Evolutionary conservation across 2,113 vertebrate genomes (phyloP), one percentile per base, ranked within the genome.

Genomic region (Platysternon megacephalum): DNA sequence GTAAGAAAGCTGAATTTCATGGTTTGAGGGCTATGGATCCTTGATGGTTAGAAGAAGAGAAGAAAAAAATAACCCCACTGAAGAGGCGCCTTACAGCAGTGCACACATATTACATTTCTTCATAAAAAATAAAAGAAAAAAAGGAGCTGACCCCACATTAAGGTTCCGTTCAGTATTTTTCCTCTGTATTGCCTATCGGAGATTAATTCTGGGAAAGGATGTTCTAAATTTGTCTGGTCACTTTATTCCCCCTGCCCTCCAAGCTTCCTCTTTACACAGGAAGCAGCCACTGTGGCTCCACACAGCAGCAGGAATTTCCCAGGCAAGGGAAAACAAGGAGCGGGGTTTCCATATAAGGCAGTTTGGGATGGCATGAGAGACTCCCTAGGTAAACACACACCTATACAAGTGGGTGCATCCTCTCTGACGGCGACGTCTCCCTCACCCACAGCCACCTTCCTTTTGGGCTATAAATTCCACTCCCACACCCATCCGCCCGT

Each of bases 231-330:
- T 82, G 96, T 93, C 97, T 13, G 88, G 72, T 87, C 2, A 10
- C 90, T 85, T 91, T 21, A 5, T 81, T 92, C 94, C 92, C 90
- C 94, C 74, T 51, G 94, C 94, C 94, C 93, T 92, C 95, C 83
- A 91, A 44, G 84, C 97, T 99, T 99, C 99, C 99, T 98, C 98
- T 97, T 68, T 78, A 86, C 94, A 96, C 65, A 97, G 98, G 98
- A 99, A 98, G 98, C 97, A 98, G 98, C 99, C 99, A 96, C 96
- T 88, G 89, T 49, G 98, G 98, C 98, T 99, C 98, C 98, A 68
- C 81, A 29, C 80, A 29, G 55, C 1, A 1, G 91, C 32, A 9
- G 1, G 82, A 24, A 22, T 65, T 76, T 95, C 83, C 88, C 82
- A 85, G 29, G 5, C 88, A 8, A 58, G 82, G 79, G 78, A 83